Percentiles rank a stretch among this genome's conserved stretches.
These are phyloP conservation scores for Coregonus sp. DNA, from an alignment of 2,797 vertebrate genomes.

Conservation along the genomic window DNA sequence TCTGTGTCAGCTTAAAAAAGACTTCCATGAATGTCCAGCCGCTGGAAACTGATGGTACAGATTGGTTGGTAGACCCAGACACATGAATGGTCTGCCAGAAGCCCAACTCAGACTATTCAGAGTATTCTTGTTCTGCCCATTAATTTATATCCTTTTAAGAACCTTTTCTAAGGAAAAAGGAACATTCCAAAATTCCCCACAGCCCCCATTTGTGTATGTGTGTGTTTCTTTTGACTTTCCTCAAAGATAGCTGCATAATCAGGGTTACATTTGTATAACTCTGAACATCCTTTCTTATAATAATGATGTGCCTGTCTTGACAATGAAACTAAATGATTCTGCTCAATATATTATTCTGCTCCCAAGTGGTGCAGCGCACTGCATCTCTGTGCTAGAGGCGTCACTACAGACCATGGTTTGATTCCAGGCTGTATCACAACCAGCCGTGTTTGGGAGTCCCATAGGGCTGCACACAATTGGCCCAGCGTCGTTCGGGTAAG, in stretches of 20 bases:
- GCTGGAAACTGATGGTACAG: constrained; percentile 73
- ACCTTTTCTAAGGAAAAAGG: not conserved
- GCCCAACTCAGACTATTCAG: constrained; percentile 52
- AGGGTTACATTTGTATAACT: not conserved
- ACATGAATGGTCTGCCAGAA: constrained; percentile 26
- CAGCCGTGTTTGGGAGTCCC: too few species aligned
- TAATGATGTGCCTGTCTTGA: not conserved
- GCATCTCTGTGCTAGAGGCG: too few species aligned
- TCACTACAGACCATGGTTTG: too few species aligned
- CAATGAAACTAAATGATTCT: not conserved
- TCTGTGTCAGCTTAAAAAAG: constrained; percentile 77
- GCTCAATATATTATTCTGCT: not conserved
- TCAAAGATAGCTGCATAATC: not conserved
- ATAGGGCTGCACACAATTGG: too few species aligned
- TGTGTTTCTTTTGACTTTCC: not conserved
- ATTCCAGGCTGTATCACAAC: too few species aligned
- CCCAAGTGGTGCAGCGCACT: too few species aligned
- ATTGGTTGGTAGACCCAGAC: constrained; percentile 59
- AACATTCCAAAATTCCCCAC: not conserved
- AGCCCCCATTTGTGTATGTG: not conserved
- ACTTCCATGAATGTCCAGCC: constrained; percentile 62
- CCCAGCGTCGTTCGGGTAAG: too few species aligned
- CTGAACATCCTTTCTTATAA: not conserved
- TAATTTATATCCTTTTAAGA: not conserved
- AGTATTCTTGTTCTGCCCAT: constrained; percentile 5